Conservation (phyloP, 2,888 invertebrate genomes). For the Pocota personata region DNA sequence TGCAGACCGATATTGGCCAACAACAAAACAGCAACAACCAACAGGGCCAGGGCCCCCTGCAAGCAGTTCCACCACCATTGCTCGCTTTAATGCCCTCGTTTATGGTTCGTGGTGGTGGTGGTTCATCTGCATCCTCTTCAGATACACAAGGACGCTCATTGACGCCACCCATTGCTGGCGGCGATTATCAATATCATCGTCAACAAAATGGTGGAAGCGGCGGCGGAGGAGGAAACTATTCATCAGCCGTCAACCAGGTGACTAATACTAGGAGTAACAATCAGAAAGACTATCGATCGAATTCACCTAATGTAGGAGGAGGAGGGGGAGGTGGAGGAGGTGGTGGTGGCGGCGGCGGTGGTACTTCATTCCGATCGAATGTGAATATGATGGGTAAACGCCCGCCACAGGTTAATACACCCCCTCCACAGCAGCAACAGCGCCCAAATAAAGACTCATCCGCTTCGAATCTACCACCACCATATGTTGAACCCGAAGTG, state of each 20-base stretch:
- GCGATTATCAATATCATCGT: conserved; percentile 71
- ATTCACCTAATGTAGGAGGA: conserved; percentile 75
- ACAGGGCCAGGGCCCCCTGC: conserved; percentile 84
- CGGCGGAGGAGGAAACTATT: conserved; percentile 66
- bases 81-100: conserved; percentile 91
- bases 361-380: conserved; percentile 78
- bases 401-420: conserved; percentile 77
- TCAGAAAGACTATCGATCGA: conserved; percentile 77
- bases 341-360: conserved; percentile 1
- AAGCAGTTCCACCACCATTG: conserved; percentile 87
- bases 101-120: conserved; percentile 83
- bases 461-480: conserved; percentile 72
- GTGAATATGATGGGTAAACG: conserved; percentile 79
- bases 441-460: conserved; percentile 78
- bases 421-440: conserved; percentile 75
- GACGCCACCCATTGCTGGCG: conserved; percentile 57
- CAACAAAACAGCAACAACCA: conserved; percentile 80
- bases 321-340: conserved; percentile 11
- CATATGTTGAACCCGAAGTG: conserved; percentile 83
- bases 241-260: conserved; percentile 51
- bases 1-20: conserved; percentile 83
- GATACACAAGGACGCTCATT: conserved; percentile 67
- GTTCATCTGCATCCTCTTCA: conserved; percentile 65
- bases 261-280: conserved; percentile 50
- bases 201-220: conserved; percentile 67